Evolutionary conservation across 2,888 invertebrate species (phyloP).

Genomic region (Pollenia griseotomentosa): DNA sequence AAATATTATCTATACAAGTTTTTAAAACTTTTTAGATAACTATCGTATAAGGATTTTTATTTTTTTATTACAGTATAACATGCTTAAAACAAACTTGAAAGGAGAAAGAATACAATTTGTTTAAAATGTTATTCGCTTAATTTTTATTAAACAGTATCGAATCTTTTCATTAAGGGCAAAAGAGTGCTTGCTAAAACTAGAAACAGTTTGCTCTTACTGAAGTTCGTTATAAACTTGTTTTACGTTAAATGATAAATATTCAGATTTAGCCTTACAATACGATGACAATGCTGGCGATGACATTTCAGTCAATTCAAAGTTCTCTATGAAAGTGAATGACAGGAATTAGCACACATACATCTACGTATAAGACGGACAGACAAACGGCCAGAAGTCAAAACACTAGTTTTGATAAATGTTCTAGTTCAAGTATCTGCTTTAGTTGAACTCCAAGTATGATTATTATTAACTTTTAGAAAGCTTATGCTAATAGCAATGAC

Average conservation of each 20-base stretch:
- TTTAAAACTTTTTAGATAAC: no score
- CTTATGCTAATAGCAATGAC: constrained; percentile 8
- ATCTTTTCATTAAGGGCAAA: no score
- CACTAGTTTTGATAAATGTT: constrained; percentile 28
- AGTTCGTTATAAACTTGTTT: no score
- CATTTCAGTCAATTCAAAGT: constrained; percentile 35
- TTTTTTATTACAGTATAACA: no score
- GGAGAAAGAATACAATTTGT: no score
- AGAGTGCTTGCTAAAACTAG: no score
- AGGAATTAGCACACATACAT: background rate
- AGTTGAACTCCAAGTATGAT: background rate
- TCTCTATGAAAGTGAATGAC: background rate
- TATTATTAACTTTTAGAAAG: constrained; percentile 7
- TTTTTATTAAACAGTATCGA: no score
- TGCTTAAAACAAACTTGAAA: no score
- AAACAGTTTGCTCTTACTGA: no score
- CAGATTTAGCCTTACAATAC: background rate
- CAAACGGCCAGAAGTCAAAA: background rate
- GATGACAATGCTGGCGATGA: constrained; percentile 6
- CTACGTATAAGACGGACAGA: background rate
- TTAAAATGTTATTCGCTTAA: no score
- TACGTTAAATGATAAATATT: background rate
- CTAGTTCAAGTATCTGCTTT: background rate
- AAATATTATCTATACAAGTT: no score
- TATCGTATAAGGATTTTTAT: no score